Evolutionary conservation across 2,797 vertebrate genomes (phyloP).

Genomic region (Chromobotia macracanthus): DNA sequence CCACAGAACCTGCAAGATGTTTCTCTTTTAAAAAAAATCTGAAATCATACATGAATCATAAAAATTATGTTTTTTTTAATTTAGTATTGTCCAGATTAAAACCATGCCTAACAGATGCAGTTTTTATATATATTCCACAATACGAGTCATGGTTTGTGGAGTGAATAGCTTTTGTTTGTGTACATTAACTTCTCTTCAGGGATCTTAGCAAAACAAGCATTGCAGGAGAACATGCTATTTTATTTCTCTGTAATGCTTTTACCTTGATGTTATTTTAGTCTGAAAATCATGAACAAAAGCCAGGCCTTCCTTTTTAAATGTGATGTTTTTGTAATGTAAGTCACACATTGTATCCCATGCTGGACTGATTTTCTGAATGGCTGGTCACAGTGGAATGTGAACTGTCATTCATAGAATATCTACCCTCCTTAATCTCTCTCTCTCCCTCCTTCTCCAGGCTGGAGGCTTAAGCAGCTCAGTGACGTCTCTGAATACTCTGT

Average conservation of each 20-base stretch:
- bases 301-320: background rate
- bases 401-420: background rate
- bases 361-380: background rate
- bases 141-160: no score
- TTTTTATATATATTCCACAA: no score
- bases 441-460: constrained; percentile 60
- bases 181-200: background rate
- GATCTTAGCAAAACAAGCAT: constrained; percentile 9
- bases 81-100: background rate
- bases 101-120: background rate
- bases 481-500: constrained; percentile 67
- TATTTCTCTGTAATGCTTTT: background rate
- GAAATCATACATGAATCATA: background rate
- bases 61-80: background rate
- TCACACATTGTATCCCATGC: background rate
- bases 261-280: constrained; percentile 1
- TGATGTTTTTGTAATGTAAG: background rate
- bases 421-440: constrained; percentile 28
- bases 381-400: background rate
- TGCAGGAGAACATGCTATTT: constrained; percentile 16
- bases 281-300: background rate
- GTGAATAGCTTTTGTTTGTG: constrained; percentile 7
- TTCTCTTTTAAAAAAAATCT: background rate
- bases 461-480: constrained; percentile 76
- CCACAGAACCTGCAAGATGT: background rate